Percentiles rank a stretch among this genome's conserved stretches.
Evolutionary conservation across 2,888 invertebrate genomes (phyloP).

Genomic region (Drepana falcataria): DNA sequence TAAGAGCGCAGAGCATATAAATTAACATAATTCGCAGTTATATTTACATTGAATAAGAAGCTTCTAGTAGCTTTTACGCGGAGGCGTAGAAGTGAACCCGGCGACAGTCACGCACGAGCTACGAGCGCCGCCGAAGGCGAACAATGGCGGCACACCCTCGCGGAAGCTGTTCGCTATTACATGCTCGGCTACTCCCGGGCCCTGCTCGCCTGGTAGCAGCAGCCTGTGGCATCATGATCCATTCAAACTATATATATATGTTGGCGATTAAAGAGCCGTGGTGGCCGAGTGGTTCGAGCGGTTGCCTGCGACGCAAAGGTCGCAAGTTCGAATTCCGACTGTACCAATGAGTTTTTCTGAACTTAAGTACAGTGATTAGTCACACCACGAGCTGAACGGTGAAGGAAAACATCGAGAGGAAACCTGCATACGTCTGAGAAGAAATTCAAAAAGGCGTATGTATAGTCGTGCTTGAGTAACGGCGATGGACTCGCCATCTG

Average conservation of each 20-base stretch:
- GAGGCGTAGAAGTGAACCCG: conserved; percentile 10
- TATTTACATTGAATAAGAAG: neutral
- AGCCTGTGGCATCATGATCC: neutral
- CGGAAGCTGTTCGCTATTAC: conserved; percentile 62
- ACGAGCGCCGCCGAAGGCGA: conserved; percentile 11
- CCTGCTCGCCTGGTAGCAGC: conserved; percentile 29
- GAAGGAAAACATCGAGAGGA: too few species aligned
- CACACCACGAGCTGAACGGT: too few species aligned
- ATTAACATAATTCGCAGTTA: neutral
- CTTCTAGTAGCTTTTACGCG: conserved; percentile 2
- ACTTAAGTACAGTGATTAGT: too few species aligned
- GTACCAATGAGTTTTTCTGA: too few species aligned
- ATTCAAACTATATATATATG: conserved; percentile 2
- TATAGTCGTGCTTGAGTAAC: too few species aligned
- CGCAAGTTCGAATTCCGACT: too few species aligned
- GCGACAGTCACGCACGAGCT: conserved; percentile 47
- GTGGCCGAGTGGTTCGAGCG: too few species aligned
- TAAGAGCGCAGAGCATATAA: neutral
- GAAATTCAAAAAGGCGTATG: too few species aligned
- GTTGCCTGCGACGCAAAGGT: too few species aligned
- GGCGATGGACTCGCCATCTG: too few species aligned
- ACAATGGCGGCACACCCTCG: conserved; percentile 59
- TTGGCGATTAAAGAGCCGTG: too few species aligned
- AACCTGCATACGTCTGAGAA: too few species aligned
- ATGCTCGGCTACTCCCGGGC: conserved; percentile 47